Evolutionary conservation across 2,888 invertebrate species (phyloP).

Genomic region (Synanthedon tipuliformis): DNA sequence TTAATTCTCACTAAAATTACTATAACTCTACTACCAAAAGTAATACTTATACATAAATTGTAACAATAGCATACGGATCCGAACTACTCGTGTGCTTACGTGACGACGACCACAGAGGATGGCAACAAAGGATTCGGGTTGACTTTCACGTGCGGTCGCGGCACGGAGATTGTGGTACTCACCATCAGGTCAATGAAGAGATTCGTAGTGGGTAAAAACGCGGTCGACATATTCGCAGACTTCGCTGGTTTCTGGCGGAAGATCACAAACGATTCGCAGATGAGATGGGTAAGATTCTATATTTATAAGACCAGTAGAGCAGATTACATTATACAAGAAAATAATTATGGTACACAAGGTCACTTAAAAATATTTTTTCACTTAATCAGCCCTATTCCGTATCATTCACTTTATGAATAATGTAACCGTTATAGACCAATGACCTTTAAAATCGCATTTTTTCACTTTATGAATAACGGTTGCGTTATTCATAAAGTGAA

Average conservation of each 20-base stretch:
- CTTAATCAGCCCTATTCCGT: too few species aligned
- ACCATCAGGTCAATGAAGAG: slow-evolving; percentile 79
- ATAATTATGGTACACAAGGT: neutral
- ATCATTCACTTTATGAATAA: too few species aligned
- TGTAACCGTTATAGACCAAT: too few species aligned
- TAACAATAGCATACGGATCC: slow-evolving; percentile 81
- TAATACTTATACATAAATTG: too few species aligned
- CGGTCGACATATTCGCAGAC: slow-evolving; percentile 78
- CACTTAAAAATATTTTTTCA: too few species aligned
- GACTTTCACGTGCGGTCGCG: slow-evolving; percentile 89
- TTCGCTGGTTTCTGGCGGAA: slow-evolving; percentile 85
- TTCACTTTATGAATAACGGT: too few species aligned
- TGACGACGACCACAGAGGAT: slow-evolving; percentile 77
- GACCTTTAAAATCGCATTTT: too few species aligned
- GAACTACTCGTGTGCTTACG: slow-evolving; percentile 92
- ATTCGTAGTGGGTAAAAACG: slow-evolving; percentile 77
- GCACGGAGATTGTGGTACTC: slow-evolving; percentile 86
- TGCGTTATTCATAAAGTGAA: too few species aligned
- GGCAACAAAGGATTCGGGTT: slow-evolving; percentile 81
- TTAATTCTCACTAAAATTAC: too few species aligned
- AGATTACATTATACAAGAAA: neutral
- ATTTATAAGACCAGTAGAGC: neutral
- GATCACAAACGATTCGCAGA: slow-evolving; percentile 87
- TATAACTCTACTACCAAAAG: too few species aligned
- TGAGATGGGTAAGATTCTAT: slow-evolving; percentile 81